These are phyloP conservation scores for Sesia apiformis DNA, from an alignment of 2,888 invertebrate genomes.

Conservation along the genomic window DNA sequence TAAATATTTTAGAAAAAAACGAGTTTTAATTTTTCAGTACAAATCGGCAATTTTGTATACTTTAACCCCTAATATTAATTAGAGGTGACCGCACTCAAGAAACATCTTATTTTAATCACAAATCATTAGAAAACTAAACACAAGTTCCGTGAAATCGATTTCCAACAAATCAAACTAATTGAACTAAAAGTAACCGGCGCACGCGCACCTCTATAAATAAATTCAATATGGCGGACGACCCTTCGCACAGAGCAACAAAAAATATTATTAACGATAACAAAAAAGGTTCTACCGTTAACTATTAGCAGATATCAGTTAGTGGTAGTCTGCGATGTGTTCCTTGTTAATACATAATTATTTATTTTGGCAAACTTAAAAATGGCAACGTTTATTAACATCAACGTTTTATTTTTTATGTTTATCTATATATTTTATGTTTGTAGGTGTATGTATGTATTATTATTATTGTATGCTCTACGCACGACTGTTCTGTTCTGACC, in stretches of 20 bases:
- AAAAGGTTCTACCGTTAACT: constrained; percentile 10
- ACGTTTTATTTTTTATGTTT: too few relatives aligned
- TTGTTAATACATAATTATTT: not conserved
- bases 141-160: constrained; percentile 39
- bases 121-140: not conserved
- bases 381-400: too few relatives aligned
- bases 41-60: too few relatives aligned
- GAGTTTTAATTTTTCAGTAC: too few relatives aligned
- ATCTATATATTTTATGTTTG: too few relatives aligned
- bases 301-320: constrained; percentile 35
- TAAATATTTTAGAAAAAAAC: too few relatives aligned
- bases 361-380: too few relatives aligned
- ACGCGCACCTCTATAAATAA: constrained; percentile 49
- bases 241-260: constrained; percentile 36
- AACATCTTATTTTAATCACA: not conserved
- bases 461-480: too few relatives aligned
- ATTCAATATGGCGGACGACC: constrained; percentile 41
- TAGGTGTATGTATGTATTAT: too few relatives aligned
- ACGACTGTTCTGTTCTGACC: too few relatives aligned
- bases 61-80: too few relatives aligned
- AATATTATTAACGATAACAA: constrained; percentile 14
- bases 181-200: constrained; percentile 40
- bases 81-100: too few relatives aligned
- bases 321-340: not conserved
- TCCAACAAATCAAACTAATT: constrained; percentile 62